Conservation (phyloP, 2,797 vertebrate species). For the Sebastes ruberrimus region DNA sequence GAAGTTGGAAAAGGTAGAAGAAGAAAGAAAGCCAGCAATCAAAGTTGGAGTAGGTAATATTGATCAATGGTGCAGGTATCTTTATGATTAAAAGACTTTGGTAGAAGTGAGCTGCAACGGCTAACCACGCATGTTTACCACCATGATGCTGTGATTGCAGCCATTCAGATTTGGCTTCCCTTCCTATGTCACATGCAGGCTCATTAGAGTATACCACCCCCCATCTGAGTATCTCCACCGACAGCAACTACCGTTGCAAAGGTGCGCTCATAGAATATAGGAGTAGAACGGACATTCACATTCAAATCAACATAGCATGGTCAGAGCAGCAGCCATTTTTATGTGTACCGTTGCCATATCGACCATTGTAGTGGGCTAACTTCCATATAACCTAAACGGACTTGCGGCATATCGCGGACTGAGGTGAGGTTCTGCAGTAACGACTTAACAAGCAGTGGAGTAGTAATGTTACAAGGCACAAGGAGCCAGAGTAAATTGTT, state of each 20-base stretch:
- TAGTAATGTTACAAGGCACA: no score
- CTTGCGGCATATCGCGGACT: no score
- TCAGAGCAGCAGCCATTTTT: no score
- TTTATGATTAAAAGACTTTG: background rate
- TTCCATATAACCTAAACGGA: no score
- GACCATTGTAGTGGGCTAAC: no score
- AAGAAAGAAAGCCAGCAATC: background rate
- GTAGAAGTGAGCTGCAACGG: background rate
- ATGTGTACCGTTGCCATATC: no score
- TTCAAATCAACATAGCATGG: no score
- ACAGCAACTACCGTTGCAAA: background rate
- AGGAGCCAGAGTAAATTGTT: rapidly evolving
- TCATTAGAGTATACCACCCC: background rate
- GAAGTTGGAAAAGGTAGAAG: background rate
- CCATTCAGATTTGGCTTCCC: background rate
- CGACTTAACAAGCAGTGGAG: no score
- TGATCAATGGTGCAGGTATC: background rate
- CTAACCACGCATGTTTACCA: background rate
- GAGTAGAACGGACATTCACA: no score
- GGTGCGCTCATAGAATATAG: background rate
- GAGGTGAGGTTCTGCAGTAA: no score
- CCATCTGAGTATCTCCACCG: background rate
- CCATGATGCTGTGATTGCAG: background rate
- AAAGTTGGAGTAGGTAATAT: background rate
- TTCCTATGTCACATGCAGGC: background rate